Evolutionary conservation across 2,888 invertebrate genomes (phyloP).

Genomic region (Himalopsyche japonica): DNA sequence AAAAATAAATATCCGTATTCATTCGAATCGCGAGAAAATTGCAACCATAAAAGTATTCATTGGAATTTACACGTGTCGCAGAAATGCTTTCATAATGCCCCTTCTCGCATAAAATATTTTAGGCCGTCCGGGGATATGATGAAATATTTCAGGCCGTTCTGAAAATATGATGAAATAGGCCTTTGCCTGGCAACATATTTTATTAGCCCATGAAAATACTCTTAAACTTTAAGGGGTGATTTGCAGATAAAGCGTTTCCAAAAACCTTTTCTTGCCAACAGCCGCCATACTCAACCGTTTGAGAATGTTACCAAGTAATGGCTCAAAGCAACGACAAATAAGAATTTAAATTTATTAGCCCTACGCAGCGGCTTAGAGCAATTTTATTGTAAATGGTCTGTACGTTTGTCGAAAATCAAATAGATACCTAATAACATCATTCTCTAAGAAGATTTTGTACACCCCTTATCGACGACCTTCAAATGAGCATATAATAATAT

Average conservation of each 20-base stretch:
- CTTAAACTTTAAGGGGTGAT: neutral
- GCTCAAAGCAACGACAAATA: neutral
- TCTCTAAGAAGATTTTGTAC: no score
- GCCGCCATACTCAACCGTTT: neutral
- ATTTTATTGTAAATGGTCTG: neutral
- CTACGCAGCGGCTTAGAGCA: neutral
- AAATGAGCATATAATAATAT: no score
- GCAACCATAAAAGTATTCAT: neutral
- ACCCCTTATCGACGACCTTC: no score
- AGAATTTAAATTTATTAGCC: neutral
- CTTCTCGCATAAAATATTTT: neutral
- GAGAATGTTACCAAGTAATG: neutral
- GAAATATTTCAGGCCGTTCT: neutral
- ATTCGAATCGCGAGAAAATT: neutral
- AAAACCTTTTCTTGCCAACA: neutral
- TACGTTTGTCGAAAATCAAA: no score
- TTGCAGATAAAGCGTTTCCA: neutral
- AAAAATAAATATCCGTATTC: neutral
- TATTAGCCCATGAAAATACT: neutral
- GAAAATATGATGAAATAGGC: neutral
- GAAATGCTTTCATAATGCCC: neutral
- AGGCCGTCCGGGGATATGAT: neutral
- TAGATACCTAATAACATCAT: no score
- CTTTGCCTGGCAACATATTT: neutral
- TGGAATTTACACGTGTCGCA: neutral